Evolutionary conservation across 2,797 vertebrate species (phyloP).

Genomic region (Xerus rutilus): DNA sequence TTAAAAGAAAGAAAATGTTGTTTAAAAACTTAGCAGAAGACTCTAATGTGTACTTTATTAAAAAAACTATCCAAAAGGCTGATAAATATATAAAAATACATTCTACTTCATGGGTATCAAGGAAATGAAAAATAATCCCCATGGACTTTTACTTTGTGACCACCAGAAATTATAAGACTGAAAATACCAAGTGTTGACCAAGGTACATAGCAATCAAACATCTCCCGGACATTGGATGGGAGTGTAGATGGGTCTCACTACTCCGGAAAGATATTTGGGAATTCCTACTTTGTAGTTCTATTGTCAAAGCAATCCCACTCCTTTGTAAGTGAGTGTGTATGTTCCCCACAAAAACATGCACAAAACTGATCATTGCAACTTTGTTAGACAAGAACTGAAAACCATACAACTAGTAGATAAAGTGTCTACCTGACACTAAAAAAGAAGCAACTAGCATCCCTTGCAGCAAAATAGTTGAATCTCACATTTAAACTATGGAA

Average conservation of each 20-base stretch:
- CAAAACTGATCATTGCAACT: not conserved
- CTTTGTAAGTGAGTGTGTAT: not conserved
- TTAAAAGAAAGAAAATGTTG: not conserved
- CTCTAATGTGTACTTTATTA: not conserved
- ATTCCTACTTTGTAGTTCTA: not conserved
- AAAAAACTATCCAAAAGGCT: too few species aligned
- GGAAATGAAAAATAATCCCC: not conserved
- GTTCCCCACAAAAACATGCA: not conserved
- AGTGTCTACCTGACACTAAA: not conserved
- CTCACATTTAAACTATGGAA: not conserved
- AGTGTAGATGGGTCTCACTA: too few species aligned
- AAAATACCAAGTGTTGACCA: not conserved
- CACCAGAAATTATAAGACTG: not conserved
- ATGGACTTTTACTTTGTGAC: too few species aligned
- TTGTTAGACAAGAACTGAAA: not conserved
- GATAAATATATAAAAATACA: not conserved
- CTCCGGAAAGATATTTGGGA: not conserved
- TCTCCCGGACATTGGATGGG: accelerated
- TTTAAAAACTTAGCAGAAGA: not conserved
- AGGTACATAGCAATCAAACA: not conserved
- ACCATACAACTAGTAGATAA: too few species aligned
- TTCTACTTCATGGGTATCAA: too few species aligned
- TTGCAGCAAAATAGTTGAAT: too few species aligned
- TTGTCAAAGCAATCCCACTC: not conserved
- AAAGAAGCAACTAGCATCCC: not conserved